Conservation (phyloP, 2,797 vertebrate genomes). For the Ptychobarbus kaznakovi region DNA sequence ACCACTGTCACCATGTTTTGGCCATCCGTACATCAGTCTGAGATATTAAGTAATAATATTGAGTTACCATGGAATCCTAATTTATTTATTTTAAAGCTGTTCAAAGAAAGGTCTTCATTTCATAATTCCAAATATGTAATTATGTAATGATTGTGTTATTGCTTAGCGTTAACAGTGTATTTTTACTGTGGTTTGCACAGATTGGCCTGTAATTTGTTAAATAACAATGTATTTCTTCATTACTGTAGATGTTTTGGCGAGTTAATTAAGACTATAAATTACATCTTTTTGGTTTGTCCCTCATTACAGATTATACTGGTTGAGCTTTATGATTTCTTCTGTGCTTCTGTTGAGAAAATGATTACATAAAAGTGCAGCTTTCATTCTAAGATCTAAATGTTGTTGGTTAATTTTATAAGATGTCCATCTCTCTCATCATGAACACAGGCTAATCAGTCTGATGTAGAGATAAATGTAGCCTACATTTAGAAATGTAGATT, state of each 20-base stretch:
- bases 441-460: not conserved
- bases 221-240: not conserved
- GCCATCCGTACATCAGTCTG: not conserved
- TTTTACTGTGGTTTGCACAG: not conserved
- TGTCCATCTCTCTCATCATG: not conserved
- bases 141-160: not conserved
- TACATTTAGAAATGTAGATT: not conserved
- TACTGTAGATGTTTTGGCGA: not conserved
- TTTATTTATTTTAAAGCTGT: not conserved
- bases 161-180: not conserved
- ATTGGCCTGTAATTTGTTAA: not conserved
- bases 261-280: not conserved
- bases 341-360: not conserved
- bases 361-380: not conserved
- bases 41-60: not conserved
- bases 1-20: not conserved
- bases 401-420: conserved; percentile 4
- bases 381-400: not conserved
- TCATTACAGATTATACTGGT: not conserved
- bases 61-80: not conserved
- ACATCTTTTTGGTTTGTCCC: not conserved
- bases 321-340: not conserved
- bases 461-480: not conserved
- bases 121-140: not conserved
- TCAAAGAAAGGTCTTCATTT: not conserved